These are phyloP conservation scores for Cephus spinipes DNA, from an alignment of 2,888 invertebrate genomes.

Conservation along the genomic window DNA sequence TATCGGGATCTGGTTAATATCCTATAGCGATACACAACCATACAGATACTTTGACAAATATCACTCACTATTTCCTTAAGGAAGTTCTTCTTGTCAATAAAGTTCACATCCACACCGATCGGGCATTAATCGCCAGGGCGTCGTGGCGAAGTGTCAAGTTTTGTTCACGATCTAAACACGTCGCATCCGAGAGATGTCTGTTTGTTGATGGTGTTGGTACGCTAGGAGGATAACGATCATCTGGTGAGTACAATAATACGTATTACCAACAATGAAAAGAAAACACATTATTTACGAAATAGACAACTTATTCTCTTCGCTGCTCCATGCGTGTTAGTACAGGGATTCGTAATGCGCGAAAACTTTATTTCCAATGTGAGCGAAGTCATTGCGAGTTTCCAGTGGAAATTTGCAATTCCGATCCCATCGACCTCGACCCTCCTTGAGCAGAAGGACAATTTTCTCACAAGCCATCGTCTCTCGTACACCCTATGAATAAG, in stretches of 20 bases:
- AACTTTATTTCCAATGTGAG: neutral
- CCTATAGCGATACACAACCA: neutral
- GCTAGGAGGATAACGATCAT: neutral
- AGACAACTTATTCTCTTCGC: neutral
- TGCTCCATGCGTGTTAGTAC: neutral
- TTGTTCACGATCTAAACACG: neutral
- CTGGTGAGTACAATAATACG: neutral
- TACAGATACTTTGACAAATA: neutral
- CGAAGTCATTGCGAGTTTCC: neutral
- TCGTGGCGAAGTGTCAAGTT: neutral
- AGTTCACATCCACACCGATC: neutral
- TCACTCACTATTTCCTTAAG: neutral
- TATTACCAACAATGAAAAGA: neutral
- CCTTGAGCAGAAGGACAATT: conserved; percentile 2
- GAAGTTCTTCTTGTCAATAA: conserved; percentile 3
- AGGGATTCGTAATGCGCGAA: neutral
- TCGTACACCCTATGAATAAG: neutral
- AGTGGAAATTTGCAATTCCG: conserved; percentile 45
- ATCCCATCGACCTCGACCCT: conserved; percentile 42
- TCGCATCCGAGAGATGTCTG: neutral
- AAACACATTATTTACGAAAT: neutral
- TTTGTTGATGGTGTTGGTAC: neutral
- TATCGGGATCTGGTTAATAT: conserved; percentile 17
- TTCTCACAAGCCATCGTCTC: neutral
- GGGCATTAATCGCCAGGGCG: neutral